Evolutionary conservation across 2,888 invertebrate species (phyloP), one percentile per base, ranked within the genome.

Genomic region (Aspidiotus rigidus): DNA sequence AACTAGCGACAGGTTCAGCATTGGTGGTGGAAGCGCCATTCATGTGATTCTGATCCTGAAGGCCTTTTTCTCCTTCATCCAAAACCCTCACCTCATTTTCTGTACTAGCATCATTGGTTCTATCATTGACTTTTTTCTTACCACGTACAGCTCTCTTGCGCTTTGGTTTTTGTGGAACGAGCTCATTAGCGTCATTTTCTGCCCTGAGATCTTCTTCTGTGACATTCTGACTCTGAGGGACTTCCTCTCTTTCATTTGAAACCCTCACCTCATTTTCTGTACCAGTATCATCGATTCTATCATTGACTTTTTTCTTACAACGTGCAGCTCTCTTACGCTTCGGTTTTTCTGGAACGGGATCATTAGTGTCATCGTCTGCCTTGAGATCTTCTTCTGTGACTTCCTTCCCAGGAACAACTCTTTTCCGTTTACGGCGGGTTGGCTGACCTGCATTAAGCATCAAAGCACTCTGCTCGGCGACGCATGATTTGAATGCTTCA

Each of bases 381-480:
- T 49, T 49, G 49, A 49, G 49, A 49, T 49, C 49, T 49, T 49
- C 49, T 49, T 49, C 49, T 11, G 49, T 49, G 11, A 49, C 11
- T 49, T 9, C 49, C 49, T 49, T 49, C 49, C 49, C 49, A 49
- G 49, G 49, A 49, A 49, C 49, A 49, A 49, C 49, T 49, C 11
- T 49, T 11, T 49, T 49, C 49, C 49, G 11, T 49, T 49, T 10
- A 11, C 49, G 11, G 9, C 49, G 9, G 11, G 49, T 49, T 49
- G 49, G 49, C 11, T 9, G 49, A 9, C 49, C 49, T 49, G 9
- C 49, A 49, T 11, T 49, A 11, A 49, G 49, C 49, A 49, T 49
- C 11, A 11, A 9, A 49, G 49, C 11, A 10, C 49, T 49, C 49
- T 49, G 49, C 11, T 49, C 11, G 9, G 49, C 49, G 9, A 49